These are phyloP conservation scores for Ibidorhyncha struthersii DNA, from an alignment of 2,113 vertebrate genomes.

Conservation along the genomic window DNA sequence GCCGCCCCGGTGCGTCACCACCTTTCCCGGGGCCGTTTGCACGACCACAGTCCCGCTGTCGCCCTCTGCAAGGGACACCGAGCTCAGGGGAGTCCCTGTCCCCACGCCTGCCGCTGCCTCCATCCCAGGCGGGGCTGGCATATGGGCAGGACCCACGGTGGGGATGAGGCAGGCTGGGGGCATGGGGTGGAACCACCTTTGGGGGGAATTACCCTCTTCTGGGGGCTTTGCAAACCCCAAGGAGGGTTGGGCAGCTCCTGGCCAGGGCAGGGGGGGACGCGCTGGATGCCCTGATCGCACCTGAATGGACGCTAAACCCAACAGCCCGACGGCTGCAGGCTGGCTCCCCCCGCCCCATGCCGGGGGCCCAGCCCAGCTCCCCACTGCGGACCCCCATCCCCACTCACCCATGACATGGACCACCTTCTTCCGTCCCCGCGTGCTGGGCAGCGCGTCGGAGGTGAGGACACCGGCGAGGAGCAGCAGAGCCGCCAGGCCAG, in stretches of 20 bases:
- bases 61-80: conserved; percentile 76
- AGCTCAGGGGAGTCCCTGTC: background rate
- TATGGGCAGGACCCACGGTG: fast-evolving
- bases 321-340: fast-evolving
- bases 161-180: background rate
- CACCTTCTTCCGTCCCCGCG: conserved; percentile 85
- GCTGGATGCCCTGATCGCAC: fast-evolving
- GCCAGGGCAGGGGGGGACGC: no score
- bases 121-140: background rate
- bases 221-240: fast-evolving
- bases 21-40: conserved; percentile 92
- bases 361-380: background rate
- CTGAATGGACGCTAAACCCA: fast-evolving
- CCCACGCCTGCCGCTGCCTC: background rate
- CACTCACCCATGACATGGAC: conserved; percentile 91
- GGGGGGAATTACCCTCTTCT: background rate
- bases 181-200: fast-evolving
- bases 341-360: fast-evolving
- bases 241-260: background rate
- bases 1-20: conserved; percentile 90
- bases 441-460: background rate
- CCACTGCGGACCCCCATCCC: fast-evolving
- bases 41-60: conserved; percentile 91
- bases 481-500: background rate
- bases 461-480: conserved; percentile 36